Evolutionary conservation across 1,140 invertebrate genomes (phyloP), one percentile per base, ranked within the genome.

Genomic region (Ylistrum balloti): DNA sequence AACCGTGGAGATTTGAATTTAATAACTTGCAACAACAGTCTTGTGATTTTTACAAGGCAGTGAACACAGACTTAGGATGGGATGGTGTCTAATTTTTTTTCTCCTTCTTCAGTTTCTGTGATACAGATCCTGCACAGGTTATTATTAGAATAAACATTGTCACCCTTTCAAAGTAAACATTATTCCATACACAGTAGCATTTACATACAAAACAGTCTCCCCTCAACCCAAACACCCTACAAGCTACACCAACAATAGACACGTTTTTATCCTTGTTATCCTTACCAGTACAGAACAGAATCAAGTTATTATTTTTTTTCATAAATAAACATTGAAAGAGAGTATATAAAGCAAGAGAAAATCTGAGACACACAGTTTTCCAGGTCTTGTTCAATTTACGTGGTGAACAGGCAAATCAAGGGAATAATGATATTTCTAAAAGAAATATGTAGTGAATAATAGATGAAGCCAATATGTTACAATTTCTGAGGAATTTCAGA

Each of bases 141-240:
- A 89, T 89, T 89, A 89, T 89, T 85, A 89, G 88, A 89, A 89
- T 48, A 89, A 89, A 89, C 88, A 89, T 33, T 86, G 88, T 89
- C 86, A 74, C 56, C 56, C 86, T 86, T 85, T 86, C n/a, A 35
- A 45, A 86, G 86, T 89, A 45, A 86, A 41, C 33, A 38, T 86
- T 89, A 89, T 48, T 86, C 86, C 86, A 86, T 86, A 86, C 86
- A 85, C 33, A 22, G 20, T 7, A 90, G 85, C 56, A 90, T 90
- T 88, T 86, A 87, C 89, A 45, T 86, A 90, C 86, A n/a, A 87
- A 87, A 90, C 89, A 90, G 45, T 74, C 85, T n/a, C 22, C 56
- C 56, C 56, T 74, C 56, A 74, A 74, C 56, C 56, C n/a, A 74
- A 74, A 74, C 56, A 74, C 56, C 1, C 56, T n/a, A 74, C 56